A percentile compares a stretch with the other conserved stretches of the same genome.
Conservation (phyloP, 2,113 vertebrate genomes). For the Odontophorus gujanensis region DNA sequence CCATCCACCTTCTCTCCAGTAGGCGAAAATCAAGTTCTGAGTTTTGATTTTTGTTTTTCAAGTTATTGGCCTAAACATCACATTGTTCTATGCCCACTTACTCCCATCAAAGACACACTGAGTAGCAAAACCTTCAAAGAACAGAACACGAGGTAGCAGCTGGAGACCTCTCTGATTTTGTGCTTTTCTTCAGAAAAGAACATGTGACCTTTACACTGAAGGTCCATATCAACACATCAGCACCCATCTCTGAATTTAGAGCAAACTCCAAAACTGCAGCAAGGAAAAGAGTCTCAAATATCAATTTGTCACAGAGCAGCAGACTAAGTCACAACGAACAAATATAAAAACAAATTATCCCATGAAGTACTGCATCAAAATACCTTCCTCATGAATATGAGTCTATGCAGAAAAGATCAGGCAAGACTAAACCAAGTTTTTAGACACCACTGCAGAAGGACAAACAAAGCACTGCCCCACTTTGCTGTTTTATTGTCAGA, state of each 20-base stretch:
- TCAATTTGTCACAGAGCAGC: conserved; percentile 17
- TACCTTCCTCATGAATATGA: neutral
- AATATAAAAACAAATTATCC: neutral
- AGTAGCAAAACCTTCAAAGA: neutral
- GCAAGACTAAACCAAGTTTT: conserved; percentile 1
- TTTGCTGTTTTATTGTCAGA: neutral
- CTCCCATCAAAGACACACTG: neutral
- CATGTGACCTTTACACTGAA: neutral
- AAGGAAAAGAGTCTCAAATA: conserved; percentile 28
- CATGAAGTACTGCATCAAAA: neutral
- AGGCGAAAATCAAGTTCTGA: neutral
- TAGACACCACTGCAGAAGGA: neutral
- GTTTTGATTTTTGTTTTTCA: neutral
- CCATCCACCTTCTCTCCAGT: neutral
- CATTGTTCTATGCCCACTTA: neutral
- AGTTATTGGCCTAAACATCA: neutral
- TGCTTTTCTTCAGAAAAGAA: neutral
- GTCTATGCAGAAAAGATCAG: neutral
- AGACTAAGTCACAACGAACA: neutral
- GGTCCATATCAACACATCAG: neutral
- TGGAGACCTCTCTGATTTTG: neutral
- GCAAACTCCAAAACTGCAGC: conserved; percentile 28
- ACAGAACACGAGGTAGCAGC: neutral
- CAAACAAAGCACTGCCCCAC: neutral
- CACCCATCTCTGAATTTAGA: conserved; percentile 23